These are phyloP conservation scores for Candoia aspera DNA, from an alignment of 2,113 vertebrate genomes.

Conservation along the genomic window DNA sequence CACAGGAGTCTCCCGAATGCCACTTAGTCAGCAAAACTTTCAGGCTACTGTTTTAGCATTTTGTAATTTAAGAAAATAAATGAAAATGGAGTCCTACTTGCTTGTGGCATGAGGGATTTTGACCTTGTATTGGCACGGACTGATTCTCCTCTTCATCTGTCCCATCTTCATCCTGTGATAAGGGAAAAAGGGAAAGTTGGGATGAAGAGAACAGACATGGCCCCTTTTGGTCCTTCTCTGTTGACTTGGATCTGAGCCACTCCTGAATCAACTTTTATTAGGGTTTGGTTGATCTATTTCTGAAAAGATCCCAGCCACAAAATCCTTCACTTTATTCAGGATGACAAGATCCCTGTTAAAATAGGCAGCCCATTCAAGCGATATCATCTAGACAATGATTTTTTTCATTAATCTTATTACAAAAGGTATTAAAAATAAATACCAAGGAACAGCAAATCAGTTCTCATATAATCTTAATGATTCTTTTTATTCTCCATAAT, in stretches of 20 bases:
- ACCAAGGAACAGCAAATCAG: neutral
- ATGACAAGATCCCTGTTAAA: neutral
- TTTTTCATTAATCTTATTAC: neutral
- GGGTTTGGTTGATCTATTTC: neutral
- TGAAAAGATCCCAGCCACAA: neutral
- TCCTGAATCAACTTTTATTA: neutral
- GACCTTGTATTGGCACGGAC: neutral
- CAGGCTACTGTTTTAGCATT: neutral
- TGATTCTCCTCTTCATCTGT: slow-evolving; percentile 6
- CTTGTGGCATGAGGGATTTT: slow-evolving; percentile 10
- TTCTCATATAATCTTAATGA: neutral
- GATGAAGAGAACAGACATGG: neutral
- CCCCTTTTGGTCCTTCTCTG: neutral
- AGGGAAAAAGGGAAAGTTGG: neutral
- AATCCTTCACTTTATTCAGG: neutral
- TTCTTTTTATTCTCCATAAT: neutral
- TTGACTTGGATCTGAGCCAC: neutral
- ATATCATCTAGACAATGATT: neutral
- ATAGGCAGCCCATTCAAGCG: neutral
- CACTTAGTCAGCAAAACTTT: neutral
- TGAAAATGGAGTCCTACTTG: neutral
- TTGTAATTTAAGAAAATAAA: neutral
- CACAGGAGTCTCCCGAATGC: neutral
- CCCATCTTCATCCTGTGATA: neutral
- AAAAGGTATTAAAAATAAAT: neutral